Evolutionary conservation across 1,140 invertebrate species (phyloP).

Genomic region (Drosophila varians): DNA sequence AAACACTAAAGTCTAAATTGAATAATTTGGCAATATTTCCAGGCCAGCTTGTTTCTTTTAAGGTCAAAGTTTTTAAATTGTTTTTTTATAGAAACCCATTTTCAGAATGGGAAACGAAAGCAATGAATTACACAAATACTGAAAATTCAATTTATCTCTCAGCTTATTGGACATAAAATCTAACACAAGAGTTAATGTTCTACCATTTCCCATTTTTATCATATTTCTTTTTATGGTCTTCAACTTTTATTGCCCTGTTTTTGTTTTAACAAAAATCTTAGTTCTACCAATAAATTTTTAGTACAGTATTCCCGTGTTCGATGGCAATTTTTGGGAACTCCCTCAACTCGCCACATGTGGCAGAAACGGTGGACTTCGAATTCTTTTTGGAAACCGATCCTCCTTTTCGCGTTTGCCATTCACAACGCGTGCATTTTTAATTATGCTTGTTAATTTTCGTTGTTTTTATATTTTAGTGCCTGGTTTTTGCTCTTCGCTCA

Average conservation of each 20-base stretch:
- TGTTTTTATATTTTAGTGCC: slow-evolving; percentile 15
- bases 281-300: slow-evolving; percentile 1
- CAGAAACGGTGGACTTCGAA: not conserved
- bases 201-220: not conserved
- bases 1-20: not conserved
- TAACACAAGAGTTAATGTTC: not conserved
- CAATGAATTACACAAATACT: not conserved
- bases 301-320: not conserved
- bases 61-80: no score
- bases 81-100: no score
- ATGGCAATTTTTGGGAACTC: slow-evolving; percentile 16
- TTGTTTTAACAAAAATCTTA: not conserved
- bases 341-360: slow-evolving; percentile 23
- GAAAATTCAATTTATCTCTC: not conserved
- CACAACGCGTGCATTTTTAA: slow-evolving; percentile 56
- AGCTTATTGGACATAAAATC: not conserved
- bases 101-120: no score
- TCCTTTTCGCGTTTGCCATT: slow-evolving; percentile 11
- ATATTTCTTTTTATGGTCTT: not conserved
- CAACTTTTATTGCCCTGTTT: not conserved
- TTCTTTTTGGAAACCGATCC: not conserved
- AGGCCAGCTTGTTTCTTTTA: no score
- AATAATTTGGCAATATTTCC: not conserved
- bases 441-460: slow-evolving; percentile 45
- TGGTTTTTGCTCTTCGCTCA: slow-evolving; percentile 4